Conservation (phyloP, 1,140 invertebrate genomes). For the Prorops nasuta region DNA sequence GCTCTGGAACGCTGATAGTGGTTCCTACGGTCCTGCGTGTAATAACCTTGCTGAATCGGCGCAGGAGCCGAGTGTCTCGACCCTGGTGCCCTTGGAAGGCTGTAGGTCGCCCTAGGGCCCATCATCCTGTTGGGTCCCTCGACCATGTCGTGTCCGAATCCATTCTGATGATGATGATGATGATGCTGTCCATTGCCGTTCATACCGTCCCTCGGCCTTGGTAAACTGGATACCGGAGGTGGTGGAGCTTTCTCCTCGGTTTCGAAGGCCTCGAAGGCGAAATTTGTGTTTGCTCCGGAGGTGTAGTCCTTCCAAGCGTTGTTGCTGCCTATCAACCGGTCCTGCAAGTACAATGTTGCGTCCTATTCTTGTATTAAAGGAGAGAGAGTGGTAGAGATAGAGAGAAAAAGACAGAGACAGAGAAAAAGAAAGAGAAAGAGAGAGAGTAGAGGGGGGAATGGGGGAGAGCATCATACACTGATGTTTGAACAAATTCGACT, state of each 20-base stretch:
- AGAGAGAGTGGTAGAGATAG: background rate
- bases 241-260: conserved; percentile 69
- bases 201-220: conserved; percentile 50
- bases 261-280: conserved; percentile 82
- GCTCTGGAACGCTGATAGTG: conserved; percentile 31
- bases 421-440: conserved; percentile 1
- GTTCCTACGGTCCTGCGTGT: conserved; percentile 55
- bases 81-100: conserved; percentile 51
- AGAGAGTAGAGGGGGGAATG: background rate
- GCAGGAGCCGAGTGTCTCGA: conserved; percentile 38
- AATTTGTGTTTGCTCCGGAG: conserved; percentile 75
- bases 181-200: conserved; percentile 20
- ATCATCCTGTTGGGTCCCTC: conserved; percentile 30
- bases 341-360: conserved; percentile 55
- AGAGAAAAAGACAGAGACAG: background rate
- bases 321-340: conserved; percentile 76
- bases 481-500: too few relatives aligned
- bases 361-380: too few relatives aligned
- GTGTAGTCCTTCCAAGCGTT: conserved; percentile 87
- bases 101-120: conserved; percentile 53
- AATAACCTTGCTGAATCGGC: conserved; percentile 51
- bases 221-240: conserved; percentile 46
- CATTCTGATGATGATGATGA: too few relatives aligned
- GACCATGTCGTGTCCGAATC: conserved; percentile 27
- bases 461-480: too few relatives aligned